Evolutionary conservation across 2,888 invertebrate genomes (phyloP), one percentile per base, ranked within the genome.

Genomic region (Apamea anceps): DNA sequence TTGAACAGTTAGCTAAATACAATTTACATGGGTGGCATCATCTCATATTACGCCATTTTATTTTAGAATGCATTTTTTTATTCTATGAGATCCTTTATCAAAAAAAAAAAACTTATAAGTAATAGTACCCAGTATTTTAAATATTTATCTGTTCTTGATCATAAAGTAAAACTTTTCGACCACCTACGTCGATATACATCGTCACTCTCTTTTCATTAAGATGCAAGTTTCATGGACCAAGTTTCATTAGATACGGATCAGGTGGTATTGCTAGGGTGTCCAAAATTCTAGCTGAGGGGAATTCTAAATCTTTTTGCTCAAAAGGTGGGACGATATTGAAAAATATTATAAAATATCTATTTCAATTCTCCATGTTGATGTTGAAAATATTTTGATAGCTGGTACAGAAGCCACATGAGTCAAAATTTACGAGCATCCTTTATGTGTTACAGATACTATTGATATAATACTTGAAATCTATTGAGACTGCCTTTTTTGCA

Each of bases 21-120:
- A 88, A 90, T 92, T 91, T 88, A 90, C 88, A 90, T 84, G 86
- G 51, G 81, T 86, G 72, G 77, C 76, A 80, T 85, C 77, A 85
- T 79, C 72, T 72, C 5, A 80, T 67, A 70, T 32, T 60, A 45
- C 51, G 37, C 32, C 10, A 67, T 72, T 77, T 83, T 73, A 76
- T 45, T 18, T 62, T 48, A n/a, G 21, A 77, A 72, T 62, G 67
- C 28, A 66, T 57, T 73, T 25, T 62, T 72, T 18, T 60, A 4
- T 5, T 21, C 5, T 63, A 62, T 48, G 2, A 28, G 13, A 63
- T 54, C 37, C 32, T 28, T 45, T 12, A 70, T 5, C 8, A 45
- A 51, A 5, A 77, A 28, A 10, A 42, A 75, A 71, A 25, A 62
- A 62, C 0, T 5, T 65, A 5, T 65, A 37, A 65, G 10, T 21